Percentiles rank a stretch among this genome's conserved stretches.
Evolutionary conservation across 2,113 vertebrate genomes (phyloP).

Genomic region (Carassius gibelio): DNA sequence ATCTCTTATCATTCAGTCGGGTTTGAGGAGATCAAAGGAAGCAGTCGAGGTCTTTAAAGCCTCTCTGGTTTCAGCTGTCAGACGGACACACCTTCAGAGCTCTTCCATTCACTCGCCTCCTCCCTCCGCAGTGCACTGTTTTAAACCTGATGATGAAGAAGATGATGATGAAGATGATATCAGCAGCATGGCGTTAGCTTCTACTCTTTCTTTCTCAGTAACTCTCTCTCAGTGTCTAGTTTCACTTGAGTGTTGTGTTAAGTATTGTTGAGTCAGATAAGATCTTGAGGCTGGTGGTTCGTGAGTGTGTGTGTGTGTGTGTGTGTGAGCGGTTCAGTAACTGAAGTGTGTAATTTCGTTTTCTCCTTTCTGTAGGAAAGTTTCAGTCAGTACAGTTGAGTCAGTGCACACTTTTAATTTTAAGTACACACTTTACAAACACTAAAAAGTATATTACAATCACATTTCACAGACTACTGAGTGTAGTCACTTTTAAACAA

Average conservation of each 20-base stretch:
- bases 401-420: neutral
- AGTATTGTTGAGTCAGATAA: conserved; percentile 22
- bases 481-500: neutral
- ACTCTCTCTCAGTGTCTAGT: neutral
- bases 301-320: neutral
- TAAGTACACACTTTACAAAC: neutral
- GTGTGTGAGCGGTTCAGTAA: neutral
- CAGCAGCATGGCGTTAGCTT: neutral
- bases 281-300: neutral
- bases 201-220: neutral
- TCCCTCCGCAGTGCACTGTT: neutral
- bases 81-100: conserved; percentile 28
- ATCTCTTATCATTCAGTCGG: neutral
- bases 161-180: neutral
- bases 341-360: neutral
- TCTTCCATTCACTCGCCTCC: neutral
- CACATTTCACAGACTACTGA: neutral
- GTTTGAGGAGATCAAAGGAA: conserved; percentile 13
- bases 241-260: conserved; percentile 26
- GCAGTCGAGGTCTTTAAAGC: neutral
- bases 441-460: neutral
- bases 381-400: neutral
- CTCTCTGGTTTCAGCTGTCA: conserved; percentile 40
- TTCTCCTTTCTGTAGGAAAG: neutral
- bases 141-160: neutral